phyloP scores from a whole-genome alignment of 2,113 vertebrate species.

The Oceanites oceanicus region DNA sequence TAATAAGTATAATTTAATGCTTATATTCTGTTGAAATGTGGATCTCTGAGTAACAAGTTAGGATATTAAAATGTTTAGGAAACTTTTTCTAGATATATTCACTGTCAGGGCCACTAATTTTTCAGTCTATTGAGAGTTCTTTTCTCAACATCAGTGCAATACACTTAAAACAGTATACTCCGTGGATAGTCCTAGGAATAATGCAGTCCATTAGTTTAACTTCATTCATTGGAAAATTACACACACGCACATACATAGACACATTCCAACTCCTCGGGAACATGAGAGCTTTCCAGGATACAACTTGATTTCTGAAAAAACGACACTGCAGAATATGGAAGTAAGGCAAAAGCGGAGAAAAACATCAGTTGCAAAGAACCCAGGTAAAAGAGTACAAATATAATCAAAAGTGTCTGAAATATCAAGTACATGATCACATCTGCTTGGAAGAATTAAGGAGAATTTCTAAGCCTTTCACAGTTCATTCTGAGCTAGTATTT shows the following conservation, averaged over 20 bases:
- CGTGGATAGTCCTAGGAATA: not conserved
- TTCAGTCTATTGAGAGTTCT: not conserved
- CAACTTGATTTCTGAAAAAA: not conserved
- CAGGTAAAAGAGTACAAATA: not conserved
- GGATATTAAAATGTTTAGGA: not conserved
- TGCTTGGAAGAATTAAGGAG: not conserved
- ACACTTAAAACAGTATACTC: not conserved
- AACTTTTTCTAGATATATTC: not conserved
- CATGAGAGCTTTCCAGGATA: not conserved
- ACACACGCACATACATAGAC: fast-evolving
- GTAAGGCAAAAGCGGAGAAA: not conserved
- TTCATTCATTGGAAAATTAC: not conserved
- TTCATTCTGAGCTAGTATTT: not conserved
- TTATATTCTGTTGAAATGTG: not conserved
- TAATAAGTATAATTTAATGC: not conserved
- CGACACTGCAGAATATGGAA: not conserved
- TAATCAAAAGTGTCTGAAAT: not conserved
- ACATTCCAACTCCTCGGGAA: not conserved
- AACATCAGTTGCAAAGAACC: not conserved
- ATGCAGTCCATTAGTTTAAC: not conserved
- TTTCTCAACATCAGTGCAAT: not conserved
- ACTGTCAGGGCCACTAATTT: not conserved
- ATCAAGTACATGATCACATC: not conserved
- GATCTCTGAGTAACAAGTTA: not conserved
- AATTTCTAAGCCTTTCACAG: not conserved